phyloP scores from a whole-genome alignment of 2,797 vertebrate genomes.

The Tragelaphus eurycerus region DNA sequence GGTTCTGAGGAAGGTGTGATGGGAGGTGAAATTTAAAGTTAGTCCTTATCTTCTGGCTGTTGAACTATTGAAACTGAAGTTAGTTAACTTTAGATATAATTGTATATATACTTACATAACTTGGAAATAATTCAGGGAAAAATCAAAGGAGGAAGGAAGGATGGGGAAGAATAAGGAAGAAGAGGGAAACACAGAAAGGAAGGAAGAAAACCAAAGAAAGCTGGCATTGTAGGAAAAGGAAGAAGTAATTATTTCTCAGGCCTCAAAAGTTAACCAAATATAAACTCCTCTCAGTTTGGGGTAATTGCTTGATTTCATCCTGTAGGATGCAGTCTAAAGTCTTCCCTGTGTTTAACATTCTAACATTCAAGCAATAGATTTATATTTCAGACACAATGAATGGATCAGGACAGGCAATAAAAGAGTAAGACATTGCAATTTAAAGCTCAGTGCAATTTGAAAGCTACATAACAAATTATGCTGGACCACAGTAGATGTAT shows the following conservation, averaged over 20 bases:
- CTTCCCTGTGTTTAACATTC: constrained; percentile 51
- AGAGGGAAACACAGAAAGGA: not conserved
- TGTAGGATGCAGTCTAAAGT: not conserved
- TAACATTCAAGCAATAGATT: constrained; percentile 56
- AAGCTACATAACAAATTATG: constrained; percentile 20
- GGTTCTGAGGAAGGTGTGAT: not conserved
- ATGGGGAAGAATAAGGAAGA: not conserved
- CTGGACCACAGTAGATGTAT: not conserved
- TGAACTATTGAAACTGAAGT: constrained; percentile 35
- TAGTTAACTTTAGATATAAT: not conserved
- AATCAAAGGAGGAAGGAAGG: not conserved
- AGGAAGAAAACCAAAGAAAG: not conserved
- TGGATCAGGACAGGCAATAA: constrained; percentile 42
- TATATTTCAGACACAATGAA: constrained; percentile 32
- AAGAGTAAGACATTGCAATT: constrained; percentile 37
- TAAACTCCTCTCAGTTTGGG: not conserved
- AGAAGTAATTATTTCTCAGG: not conserved
- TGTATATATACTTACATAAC: not conserved
- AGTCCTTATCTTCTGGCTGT: not conserved
- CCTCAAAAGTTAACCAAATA: not conserved
- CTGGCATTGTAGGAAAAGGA: not conserved
- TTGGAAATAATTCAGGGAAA: not conserved
- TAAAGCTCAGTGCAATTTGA: constrained; percentile 10
- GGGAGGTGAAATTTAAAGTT: constrained; percentile 38
- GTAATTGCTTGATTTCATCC: not conserved